Evolutionary conservation across 2,797 vertebrate genomes (phyloP).

Genomic region (Phyllotis vaccarum): DNA sequence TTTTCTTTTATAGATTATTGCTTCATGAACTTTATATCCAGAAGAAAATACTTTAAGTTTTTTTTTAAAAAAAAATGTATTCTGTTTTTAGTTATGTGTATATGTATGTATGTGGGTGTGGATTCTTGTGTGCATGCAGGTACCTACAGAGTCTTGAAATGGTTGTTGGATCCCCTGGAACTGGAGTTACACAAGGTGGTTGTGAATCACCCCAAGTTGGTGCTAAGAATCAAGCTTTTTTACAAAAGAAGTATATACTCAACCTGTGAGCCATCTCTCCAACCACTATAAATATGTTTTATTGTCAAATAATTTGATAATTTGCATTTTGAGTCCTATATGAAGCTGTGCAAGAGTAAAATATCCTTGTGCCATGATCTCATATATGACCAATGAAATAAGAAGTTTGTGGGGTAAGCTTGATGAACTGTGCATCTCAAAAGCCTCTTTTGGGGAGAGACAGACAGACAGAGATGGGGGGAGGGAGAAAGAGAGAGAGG

Average conservation of each 20-base stretch:
- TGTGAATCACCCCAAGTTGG: background rate
- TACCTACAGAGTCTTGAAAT: background rate
- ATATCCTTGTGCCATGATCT: background rate
- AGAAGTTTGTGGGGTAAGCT: background rate
- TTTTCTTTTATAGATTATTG: slow-evolving; percentile 40
- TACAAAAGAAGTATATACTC: background rate
- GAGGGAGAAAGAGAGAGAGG: background rate
- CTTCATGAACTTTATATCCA: slow-evolving; percentile 1
- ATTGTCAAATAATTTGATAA: slow-evolving; percentile 40
- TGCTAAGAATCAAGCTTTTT: background rate
- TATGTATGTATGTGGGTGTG: background rate
- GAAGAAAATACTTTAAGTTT: background rate
- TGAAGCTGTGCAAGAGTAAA: background rate
- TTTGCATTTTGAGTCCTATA: background rate
- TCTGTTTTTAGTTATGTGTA: background rate
- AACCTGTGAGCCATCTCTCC: background rate
- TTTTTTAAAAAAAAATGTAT: too few relatives aligned
- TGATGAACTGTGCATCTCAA: slow-evolving; percentile 18
- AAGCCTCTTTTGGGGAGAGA: background rate
- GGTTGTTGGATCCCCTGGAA: background rate
- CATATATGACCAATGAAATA: background rate
- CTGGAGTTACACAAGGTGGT: background rate
- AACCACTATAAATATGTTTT: background rate
- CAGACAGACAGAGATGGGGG: background rate
- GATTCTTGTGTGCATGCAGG: background rate